Percentiles rank a stretch among this genome's conserved stretches.
These are phyloP conservation scores for Heliconius hewitsoni DNA, from an alignment of 1,140 invertebrate species.

Conservation along the genomic window DNA sequence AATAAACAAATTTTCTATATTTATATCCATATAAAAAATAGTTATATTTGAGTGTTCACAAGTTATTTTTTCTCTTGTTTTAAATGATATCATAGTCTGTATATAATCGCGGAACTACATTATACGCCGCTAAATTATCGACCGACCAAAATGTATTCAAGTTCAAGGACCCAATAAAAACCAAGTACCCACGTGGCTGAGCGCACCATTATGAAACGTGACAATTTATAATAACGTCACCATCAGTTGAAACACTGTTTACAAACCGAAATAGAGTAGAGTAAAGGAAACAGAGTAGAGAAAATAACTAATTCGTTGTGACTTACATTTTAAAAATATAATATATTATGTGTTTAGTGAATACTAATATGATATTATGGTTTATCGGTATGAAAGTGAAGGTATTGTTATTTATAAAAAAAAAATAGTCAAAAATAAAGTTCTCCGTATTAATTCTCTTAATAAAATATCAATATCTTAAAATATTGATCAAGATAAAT, in stretches of 20 bases:
- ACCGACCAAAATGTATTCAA: constrained; percentile 69
- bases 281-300: background rate
- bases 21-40: background rate
- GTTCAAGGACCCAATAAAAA: constrained; percentile 76
- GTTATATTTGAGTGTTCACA: background rate
- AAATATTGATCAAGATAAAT: background rate
- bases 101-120: constrained; percentile 43
- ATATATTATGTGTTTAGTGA: background rate
- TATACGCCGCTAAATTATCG: constrained; percentile 63
- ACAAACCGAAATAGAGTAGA: background rate
- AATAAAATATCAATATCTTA: background rate
- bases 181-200: constrained; percentile 57
- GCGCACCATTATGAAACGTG: constrained; percentile 35
- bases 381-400: no score
- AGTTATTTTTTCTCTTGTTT: constrained; percentile 21
- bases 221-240: constrained; percentile 21
- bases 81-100: constrained; percentile 57
- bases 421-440: no score
- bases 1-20: background rate
- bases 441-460: background rate
- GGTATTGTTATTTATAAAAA: no score
- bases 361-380: background rate
- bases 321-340: background rate
- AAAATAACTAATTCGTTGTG: background rate
- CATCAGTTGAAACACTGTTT: constrained; percentile 29